Conservation (phyloP, 2,888 invertebrate genomes). For the Drosophila incognita region DNA sequence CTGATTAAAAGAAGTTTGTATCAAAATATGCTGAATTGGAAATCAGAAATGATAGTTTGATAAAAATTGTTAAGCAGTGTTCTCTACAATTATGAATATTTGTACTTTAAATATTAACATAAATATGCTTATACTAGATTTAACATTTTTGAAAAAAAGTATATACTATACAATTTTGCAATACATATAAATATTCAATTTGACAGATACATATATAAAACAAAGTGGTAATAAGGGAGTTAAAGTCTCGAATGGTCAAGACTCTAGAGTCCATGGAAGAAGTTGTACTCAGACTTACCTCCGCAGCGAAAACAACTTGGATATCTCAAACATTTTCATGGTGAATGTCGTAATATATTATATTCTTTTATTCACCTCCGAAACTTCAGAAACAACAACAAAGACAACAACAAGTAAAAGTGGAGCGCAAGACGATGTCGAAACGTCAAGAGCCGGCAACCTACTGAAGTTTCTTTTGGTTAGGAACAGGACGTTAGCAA, state of each 20-base stretch:
- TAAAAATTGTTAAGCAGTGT: neutral
- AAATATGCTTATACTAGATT: neutral
- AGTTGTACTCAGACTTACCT: constrained; percentile 70
- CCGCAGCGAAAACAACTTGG: constrained; percentile 82
- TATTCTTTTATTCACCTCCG: constrained; percentile 28
- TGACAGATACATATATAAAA: neutral
- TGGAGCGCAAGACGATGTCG: constrained; percentile 59
- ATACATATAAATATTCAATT: neutral
- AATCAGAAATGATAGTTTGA: neutral
- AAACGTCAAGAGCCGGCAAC: constrained; percentile 67
- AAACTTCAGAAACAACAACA: constrained; percentile 14
- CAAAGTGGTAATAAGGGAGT: neutral
- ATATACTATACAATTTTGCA: neutral
- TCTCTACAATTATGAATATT: neutral
- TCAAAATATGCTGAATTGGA: neutral
- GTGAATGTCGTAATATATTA: constrained; percentile 24
- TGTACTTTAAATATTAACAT: neutral
- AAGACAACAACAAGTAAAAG: constrained; percentile 18
- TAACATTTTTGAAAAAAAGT: neutral
- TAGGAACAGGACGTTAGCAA: constrained; percentile 23
- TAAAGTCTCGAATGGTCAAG: neutral
- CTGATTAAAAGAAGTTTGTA: neutral
- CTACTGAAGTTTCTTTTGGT: constrained; percentile 59
- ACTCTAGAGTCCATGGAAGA: neutral
- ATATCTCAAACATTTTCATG: constrained; percentile 83